Conservation (phyloP, 2,113 vertebrate genomes). For the Tylochromis polylepis region DNA sequence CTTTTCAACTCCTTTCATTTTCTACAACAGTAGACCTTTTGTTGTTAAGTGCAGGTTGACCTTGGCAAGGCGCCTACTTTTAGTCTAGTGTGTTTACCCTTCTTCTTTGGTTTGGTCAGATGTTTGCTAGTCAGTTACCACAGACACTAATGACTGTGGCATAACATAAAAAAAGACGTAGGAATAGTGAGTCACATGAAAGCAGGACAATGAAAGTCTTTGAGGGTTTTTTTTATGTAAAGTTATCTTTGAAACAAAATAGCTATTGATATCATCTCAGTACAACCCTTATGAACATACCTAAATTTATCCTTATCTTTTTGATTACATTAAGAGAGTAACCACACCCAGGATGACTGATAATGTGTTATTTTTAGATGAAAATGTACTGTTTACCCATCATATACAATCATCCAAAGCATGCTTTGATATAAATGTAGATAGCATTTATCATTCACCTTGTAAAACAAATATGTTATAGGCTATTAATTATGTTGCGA, state of each 20-base stretch:
- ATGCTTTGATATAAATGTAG: not conserved
- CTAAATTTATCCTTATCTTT: slow-evolving; percentile 11
- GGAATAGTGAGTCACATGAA: slow-evolving; percentile 38
- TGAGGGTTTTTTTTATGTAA: slow-evolving; percentile 30
- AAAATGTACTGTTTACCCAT: not conserved
- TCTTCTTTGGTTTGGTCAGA: slow-evolving; percentile 31
- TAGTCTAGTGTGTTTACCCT: slow-evolving; percentile 36
- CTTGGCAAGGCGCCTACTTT: slow-evolving; percentile 12
- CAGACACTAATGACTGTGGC: slow-evolving; percentile 35
- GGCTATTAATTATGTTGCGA: not conserved
- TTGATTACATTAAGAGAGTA: not conserved
- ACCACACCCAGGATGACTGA: not conserved
- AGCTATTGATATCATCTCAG: slow-evolving; percentile 17
- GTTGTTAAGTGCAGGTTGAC: slow-evolving; percentile 39
- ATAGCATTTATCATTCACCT: not conserved
- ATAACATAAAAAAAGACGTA: slow-evolving; percentile 44
- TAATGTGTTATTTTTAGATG: slow-evolving; percentile 3
- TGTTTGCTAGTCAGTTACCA: slow-evolving; percentile 33
- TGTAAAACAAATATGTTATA: not conserved
- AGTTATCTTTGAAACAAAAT: slow-evolving; percentile 36
- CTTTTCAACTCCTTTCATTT: slow-evolving; percentile 50
- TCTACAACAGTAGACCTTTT: slow-evolving; percentile 67
- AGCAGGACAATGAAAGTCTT: slow-evolving; percentile 61
- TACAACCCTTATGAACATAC: not conserved
- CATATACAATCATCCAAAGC: not conserved